Evolutionary conservation across 2,113 vertebrate species (phyloP).

Genomic region (Rousettus leschenaultii): DNA sequence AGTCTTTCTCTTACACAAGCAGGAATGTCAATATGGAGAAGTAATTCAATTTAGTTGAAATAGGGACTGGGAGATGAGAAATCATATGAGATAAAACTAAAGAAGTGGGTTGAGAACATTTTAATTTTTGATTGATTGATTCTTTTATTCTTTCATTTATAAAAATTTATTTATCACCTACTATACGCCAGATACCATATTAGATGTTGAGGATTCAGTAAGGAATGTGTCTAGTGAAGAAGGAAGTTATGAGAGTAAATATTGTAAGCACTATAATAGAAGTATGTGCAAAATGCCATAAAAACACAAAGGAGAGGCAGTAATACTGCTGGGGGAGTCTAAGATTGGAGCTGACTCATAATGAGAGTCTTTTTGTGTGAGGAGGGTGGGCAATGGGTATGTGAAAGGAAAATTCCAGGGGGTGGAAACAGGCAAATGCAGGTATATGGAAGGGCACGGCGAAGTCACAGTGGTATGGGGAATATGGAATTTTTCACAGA

Average conservation of each 20-base stretch:
- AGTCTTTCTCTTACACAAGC: background rate
- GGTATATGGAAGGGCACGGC: background rate
- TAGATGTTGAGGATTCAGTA: background rate
- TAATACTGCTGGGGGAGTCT: background rate
- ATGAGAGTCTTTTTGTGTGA: background rate
- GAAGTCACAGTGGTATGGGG: background rate
- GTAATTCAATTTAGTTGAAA: conserved; percentile 30
- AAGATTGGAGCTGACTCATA: background rate
- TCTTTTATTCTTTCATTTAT: background rate
- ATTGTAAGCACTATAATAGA: background rate
- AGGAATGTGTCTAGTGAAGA: background rate
- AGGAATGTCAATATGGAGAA: background rate
- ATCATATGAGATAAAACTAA: background rate
- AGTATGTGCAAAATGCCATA: background rate
- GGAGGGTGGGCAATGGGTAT: background rate
- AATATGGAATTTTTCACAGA: background rate
- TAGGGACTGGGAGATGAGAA: background rate
- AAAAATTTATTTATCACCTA: background rate
- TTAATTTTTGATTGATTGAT: background rate
- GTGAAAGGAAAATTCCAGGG: background rate
- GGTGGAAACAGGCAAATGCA: background rate
- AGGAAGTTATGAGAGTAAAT: background rate
- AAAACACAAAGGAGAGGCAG: background rate
- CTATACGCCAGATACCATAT: background rate
- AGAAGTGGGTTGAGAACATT: background rate